Conservation (phyloP, 2,797 vertebrate species). For the Lepilemur septentrionalis region DNA sequence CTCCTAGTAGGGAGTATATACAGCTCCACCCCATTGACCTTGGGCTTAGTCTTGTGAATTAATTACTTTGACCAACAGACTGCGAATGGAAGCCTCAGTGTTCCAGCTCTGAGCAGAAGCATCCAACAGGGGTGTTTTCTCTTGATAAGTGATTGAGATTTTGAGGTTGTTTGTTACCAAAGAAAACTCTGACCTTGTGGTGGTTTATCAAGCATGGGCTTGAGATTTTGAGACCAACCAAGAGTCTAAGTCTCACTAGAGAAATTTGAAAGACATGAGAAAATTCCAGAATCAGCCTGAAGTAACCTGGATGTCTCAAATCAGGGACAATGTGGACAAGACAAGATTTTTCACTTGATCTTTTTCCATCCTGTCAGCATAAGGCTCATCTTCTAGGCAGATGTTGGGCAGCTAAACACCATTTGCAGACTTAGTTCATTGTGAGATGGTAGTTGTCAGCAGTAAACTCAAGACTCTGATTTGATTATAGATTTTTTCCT, state of each 20-base stretch:
- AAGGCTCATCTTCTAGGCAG: neutral
- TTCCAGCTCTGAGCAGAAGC: neutral
- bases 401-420: neutral
- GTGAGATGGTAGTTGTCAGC: neutral
- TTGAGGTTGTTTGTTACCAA: neutral
- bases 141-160: neutral
- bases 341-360: neutral
- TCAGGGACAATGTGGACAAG: neutral
- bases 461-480: neutral
- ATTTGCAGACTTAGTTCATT: neutral
- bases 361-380: neutral
- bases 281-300: constrained; percentile 31
- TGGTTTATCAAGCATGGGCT: neutral
- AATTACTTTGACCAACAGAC: neutral
- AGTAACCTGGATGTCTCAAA: neutral
- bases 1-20: neutral
- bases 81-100: neutral
- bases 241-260: neutral
- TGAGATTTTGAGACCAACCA: constrained; percentile 18
- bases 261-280: neutral
- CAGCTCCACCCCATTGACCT: neutral
- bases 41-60: neutral
- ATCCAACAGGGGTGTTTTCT: neutral
- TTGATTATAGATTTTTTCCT: neutral
- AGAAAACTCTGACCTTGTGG: neutral